Base-by-base conservation (phyloP, 2,113 vertebrate species). In the Stegostoma tigrinum region DNA sequence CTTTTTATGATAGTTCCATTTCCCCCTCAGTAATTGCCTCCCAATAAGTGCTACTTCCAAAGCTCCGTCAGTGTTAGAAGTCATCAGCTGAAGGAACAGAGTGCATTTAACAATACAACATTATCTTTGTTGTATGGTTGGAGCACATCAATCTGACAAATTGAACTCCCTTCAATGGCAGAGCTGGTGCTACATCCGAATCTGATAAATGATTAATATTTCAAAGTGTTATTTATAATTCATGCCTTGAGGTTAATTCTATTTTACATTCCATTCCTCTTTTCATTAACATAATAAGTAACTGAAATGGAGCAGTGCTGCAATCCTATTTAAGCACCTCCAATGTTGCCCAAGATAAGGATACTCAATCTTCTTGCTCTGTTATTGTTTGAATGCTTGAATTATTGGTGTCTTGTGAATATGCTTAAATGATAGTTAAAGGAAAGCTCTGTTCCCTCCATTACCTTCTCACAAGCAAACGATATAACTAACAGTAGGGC, bases 251-350 rank as follows among this genome's bases (percentile, higher is more conserved):
- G 38, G 64, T 94, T 94, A 94, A 94, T 94, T 94, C 67, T 70
- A 27, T 94, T 45, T 94, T 94, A 27, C 64, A 70, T 94, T 94
- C 67, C 66, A 94, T 94, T 91, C 68, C 66, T 68, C 67, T 94
- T 94, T 94, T 45, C 93, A 94, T 94, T 94, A 70, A 94, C 93
- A 94, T 94, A 70, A 94, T 94, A 94, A 94, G 38, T 68, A 68
- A 70, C 93, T 94, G 93, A 94, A 94, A 94, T 94, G 42, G 93
- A 94, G 45, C 93, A 45, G 66, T 15, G 42, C 67, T 67, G 93
- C 38, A 94, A 70, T 94, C 93, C 93, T 68, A 94, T 14, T 94
- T 94, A 94, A 70, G 66, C 66, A 94, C 38, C 8, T 70, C 93
- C 42, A 94, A 38, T 27, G 93, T 70, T 70, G 66, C 38, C 66